Conservation (phyloP, 2,888 invertebrate genomes). For the Lepidocyrtinus sp. region DNA sequence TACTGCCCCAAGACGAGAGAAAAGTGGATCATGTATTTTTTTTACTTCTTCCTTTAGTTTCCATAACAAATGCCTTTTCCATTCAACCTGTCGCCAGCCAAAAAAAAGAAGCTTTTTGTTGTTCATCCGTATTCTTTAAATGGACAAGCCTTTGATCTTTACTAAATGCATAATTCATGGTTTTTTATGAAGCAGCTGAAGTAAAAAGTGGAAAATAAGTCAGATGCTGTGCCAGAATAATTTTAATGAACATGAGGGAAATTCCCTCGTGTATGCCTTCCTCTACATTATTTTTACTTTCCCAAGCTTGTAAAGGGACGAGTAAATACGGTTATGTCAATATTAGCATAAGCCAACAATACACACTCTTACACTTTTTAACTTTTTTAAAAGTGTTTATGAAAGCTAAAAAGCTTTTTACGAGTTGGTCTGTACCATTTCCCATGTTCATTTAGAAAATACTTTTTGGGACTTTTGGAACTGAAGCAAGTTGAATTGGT, state of each 20-base stretch:
- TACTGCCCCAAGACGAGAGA: neutral
- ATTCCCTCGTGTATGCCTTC: conserved; percentile 9
- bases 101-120: conserved; percentile 9
- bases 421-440: neutral
- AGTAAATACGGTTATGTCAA: conserved; percentile 7
- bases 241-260: conserved; percentile 34
- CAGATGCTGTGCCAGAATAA: conserved; percentile 28
- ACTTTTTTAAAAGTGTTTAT: neutral
- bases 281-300: neutral
- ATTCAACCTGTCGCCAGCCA: conserved; percentile 50
- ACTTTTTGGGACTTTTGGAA: neutral
- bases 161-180: conserved; percentile 53
- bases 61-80: conserved; percentile 40
- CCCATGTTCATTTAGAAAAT: neutral
- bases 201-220: conserved; percentile 27
- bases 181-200: conserved; percentile 16
- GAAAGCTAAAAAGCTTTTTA: neutral
- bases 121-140: conserved; percentile 36
- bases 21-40: conserved; percentile 29
- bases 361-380: no score
- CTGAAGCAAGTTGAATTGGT: neutral
- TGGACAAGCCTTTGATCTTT: conserved; percentile 54
- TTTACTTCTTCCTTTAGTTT: conserved; percentile 4
- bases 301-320: neutral
- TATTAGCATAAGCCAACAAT: neutral